These are phyloP conservation scores for Meghimatium bilineatum DNA, from an alignment of 2,888 invertebrate genomes.

Conservation along the genomic window DNA sequence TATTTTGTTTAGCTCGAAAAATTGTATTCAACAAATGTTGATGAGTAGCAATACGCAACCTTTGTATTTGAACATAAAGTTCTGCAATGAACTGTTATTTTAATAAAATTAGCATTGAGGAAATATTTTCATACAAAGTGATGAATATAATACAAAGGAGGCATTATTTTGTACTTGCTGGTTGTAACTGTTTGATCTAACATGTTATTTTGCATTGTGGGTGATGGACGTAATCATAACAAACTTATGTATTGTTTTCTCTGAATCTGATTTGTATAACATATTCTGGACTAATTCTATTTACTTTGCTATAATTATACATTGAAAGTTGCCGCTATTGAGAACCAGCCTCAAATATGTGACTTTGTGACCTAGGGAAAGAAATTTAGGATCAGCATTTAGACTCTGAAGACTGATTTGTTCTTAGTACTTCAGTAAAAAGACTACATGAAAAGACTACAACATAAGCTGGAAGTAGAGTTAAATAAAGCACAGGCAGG, in stretches of 20 bases:
- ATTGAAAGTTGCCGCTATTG: too few species aligned
- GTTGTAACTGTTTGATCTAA: not conserved
- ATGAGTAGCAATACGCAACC: not conserved
- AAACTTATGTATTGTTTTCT: not conserved
- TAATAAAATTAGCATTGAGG: not conserved
- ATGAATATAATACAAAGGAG: conserved; percentile 4
- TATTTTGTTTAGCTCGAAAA: not conserved
- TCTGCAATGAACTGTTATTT: not conserved
- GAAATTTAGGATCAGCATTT: too few species aligned
- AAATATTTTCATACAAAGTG: not conserved
- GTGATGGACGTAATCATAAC: not conserved
- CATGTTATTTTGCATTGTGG: not conserved
- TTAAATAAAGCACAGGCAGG: too few species aligned
- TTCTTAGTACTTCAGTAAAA: too few species aligned
- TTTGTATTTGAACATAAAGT: not conserved
- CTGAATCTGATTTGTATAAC: not conserved
- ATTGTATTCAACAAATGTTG: not conserved
- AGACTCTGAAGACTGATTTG: too few species aligned
- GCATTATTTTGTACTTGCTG: not conserved
- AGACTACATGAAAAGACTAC: too few species aligned
- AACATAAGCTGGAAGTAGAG: too few species aligned
- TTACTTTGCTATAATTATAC: too few species aligned
- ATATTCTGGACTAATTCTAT: too few species aligned
- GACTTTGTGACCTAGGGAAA: too few species aligned
- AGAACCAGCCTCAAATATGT: too few species aligned